A percentile compares a stretch with the other conserved stretches of the same genome.
Conservation (phyloP, 2,888 invertebrate species). For the Anagyrus pseudococci region DNA sequence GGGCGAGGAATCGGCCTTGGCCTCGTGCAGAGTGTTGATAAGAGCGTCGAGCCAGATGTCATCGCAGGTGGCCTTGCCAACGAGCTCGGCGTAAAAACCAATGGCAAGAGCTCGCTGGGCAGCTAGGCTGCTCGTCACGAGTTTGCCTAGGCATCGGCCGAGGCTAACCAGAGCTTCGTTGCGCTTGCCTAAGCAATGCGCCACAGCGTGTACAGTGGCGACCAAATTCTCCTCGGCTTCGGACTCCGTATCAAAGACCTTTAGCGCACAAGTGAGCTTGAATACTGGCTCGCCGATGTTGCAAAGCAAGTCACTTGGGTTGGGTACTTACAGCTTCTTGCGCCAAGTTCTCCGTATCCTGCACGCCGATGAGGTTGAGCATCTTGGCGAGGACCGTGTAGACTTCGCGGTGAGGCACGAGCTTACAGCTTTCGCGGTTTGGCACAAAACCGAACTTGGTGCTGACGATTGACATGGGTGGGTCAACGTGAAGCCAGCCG, state of each 20-base stretch:
- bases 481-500: conserved; percentile 54
- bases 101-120: conserved; percentile 52
- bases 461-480: conserved; percentile 50
- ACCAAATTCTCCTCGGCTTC: conserved; percentile 51
- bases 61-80: conserved; percentile 50
- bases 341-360: neutral
- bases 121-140: conserved; percentile 50
- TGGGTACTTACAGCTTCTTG: conserved; percentile 10
- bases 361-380: conserved; percentile 20
- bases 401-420: conserved; percentile 51
- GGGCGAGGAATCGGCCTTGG: conserved; percentile 53
- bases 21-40: conserved; percentile 52
- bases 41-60: conserved; percentile 53
- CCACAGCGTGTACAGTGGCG: conserved; percentile 47
- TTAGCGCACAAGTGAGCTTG: too few species aligned
- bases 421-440: conserved; percentile 52
- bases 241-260: conserved; percentile 49
- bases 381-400: conserved; percentile 47
- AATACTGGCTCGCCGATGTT: too few species aligned
- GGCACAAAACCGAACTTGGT: conserved; percentile 56
- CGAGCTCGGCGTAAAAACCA: conserved; percentile 52
- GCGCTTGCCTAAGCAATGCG: conserved; percentile 45
- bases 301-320: neutral
- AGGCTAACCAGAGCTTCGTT: conserved; percentile 44
- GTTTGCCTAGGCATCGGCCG: conserved; percentile 46